These are phyloP conservation scores for Mus spicilegus DNA, from an alignment of 2,113 vertebrate genomes.

Conservation along the genomic window DNA sequence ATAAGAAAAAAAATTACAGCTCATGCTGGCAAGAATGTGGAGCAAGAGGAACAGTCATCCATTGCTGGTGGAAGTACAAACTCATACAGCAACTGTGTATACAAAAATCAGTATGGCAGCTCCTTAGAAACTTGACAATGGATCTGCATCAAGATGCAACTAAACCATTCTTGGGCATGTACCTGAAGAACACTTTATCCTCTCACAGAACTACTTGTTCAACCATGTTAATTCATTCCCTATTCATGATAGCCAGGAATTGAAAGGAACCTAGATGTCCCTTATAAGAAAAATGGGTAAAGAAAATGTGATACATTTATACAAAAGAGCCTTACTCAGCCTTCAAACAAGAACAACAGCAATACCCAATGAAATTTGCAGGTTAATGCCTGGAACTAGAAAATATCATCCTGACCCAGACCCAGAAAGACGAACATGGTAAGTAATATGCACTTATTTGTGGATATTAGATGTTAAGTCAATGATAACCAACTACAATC, in stretches of 20 bases:
- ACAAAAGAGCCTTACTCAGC: not conserved
- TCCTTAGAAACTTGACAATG: not conserved
- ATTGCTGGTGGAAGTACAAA: not conserved
- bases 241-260: not conserved
- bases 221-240: not conserved
- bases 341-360: not conserved
- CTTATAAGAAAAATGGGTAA: not conserved
- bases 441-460: not conserved
- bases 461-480: not conserved
- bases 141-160: not conserved
- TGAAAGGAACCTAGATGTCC: not conserved
- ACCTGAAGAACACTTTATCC: not conserved
- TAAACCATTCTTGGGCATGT: not conserved
- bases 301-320: not conserved
- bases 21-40: not conserved
- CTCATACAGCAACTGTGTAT: not conserved
- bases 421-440: not conserved
- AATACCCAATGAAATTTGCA: not conserved
- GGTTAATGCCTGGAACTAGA: not conserved
- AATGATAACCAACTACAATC: not conserved
- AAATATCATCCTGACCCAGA: not conserved
- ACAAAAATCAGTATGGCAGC: not conserved
- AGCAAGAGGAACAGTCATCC: not conserved
- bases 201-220: not conserved
- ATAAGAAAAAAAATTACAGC: not conserved